phyloP scores from a whole-genome alignment of 1,140 invertebrate genomes.

The Parapsyche elsis region DNA sequence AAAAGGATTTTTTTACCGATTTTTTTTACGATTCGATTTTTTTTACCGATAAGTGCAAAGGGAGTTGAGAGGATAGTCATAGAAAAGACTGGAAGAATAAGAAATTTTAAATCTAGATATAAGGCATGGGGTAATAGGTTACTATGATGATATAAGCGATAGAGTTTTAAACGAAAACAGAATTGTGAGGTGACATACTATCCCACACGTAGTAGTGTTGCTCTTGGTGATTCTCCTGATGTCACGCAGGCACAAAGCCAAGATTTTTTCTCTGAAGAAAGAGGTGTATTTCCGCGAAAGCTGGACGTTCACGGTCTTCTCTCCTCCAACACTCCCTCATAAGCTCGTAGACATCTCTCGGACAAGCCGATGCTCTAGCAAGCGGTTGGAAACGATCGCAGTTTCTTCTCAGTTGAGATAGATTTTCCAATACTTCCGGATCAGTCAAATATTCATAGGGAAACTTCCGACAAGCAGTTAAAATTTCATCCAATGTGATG shows the following conservation, averaged over 20 bases:
- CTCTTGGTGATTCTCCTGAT: conserved; percentile 58
- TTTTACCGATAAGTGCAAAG: too few species aligned
- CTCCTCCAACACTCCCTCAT: conserved; percentile 92
- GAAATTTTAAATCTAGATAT: neutral
- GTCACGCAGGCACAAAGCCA: conserved; percentile 75
- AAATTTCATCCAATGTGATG: conserved; percentile 81
- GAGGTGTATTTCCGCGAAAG: conserved; percentile 87
- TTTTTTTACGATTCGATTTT: too few species aligned
- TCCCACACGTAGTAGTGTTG: conserved; percentile 46
- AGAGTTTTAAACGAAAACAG: conserved; percentile 47
- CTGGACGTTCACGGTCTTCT: conserved; percentile 80
- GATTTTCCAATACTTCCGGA: conserved; percentile 76
- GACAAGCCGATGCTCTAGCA: conserved; percentile 76
- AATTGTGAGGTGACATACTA: conserved; percentile 40
- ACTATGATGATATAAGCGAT: neutral
- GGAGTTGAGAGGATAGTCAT: too few species aligned
- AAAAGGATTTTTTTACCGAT: too few species aligned
- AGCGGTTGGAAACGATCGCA: conserved; percentile 75
- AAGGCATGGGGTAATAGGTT: neutral
- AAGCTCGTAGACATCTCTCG: conserved; percentile 87
- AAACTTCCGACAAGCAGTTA: conserved; percentile 74
- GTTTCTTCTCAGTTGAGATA: conserved; percentile 73
- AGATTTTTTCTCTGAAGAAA: conserved; percentile 89
- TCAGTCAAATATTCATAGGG: conserved; percentile 80
- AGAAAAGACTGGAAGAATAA: too few species aligned